These are phyloP conservation scores for Tetramorium parvispinum DNA, from an alignment of 1,140 invertebrate species.

Conservation along the genomic window DNA sequence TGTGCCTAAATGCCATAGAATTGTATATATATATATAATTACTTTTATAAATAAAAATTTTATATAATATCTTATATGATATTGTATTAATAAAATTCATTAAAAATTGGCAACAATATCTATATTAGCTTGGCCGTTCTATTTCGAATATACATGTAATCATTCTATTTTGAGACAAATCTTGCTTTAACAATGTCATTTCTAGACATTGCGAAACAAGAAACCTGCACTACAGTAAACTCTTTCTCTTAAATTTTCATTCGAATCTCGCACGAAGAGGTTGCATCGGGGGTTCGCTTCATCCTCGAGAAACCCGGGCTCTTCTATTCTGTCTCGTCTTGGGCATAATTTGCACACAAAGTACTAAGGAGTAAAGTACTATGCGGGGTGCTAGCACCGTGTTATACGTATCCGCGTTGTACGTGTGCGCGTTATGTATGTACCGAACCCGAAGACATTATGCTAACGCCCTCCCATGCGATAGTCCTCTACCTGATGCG, in stretches of 20 bases:
- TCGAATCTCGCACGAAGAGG: constrained; percentile 78
- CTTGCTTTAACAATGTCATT: neutral
- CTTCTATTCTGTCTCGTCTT: constrained; percentile 79
- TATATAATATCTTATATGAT: neutral
- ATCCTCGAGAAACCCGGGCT: constrained; percentile 75
- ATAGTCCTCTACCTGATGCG: constrained; percentile 57
- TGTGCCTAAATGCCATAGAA: neutral
- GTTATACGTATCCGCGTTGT: constrained; percentile 68
- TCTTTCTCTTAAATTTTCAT: constrained; percentile 77
- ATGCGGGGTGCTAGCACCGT: constrained; percentile 73
- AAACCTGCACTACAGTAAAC: constrained; percentile 36
- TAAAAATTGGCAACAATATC: neutral
- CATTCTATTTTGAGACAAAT: constrained; percentile 10
- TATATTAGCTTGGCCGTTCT: neutral
- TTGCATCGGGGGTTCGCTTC: constrained; percentile 77
- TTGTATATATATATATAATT: neutral
- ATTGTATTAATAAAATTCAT: neutral
- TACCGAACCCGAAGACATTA: constrained; percentile 78
- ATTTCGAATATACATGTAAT: neutral
- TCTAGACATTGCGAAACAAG: neutral
- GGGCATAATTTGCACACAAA: constrained; percentile 85
- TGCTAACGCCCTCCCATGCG: constrained; percentile 75
- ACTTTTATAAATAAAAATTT: neutral
- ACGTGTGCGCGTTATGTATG: constrained; percentile 65
- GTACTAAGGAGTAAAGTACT: constrained; percentile 77